Base-by-base conservation (phyloP, 2,113 vertebrate species). In the Xenopus laevis region DNA sequence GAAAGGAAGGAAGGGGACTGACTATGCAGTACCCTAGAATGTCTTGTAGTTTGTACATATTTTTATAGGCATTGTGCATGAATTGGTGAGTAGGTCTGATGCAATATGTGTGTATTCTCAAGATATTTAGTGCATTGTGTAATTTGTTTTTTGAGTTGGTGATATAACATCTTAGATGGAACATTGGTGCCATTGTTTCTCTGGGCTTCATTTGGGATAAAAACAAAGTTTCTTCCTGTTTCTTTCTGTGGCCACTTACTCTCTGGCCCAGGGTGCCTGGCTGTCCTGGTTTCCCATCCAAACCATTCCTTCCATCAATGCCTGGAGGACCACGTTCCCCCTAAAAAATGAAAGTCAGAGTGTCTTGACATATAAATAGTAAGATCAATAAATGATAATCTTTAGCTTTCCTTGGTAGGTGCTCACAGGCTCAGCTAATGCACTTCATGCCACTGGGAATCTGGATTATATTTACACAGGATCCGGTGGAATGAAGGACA, bases 281-380 rank as follows among this genome's bases (percentile, higher is more conserved):
- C 21, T 84, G 63, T 45, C 97, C 96, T 1, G 88, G 87, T 84
- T 98, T 99, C 47, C 95, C 97, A 82, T 99, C 97, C 63, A 92
- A 68, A 58, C 96, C 96, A 0, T 89, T 90, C 69, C 94, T 94
- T 61, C 97, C 97, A 78, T 98, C 97, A 77, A 93, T 75, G 0
- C 97, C 96, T 0, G 96, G 88, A 0, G 88, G 81, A 47, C 96
- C 97, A 5, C 95, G 92, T 27, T 96, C 95, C 17, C 97, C 97
- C 97, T 99, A 79, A 45, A 52, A 71, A 57, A 78, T 17, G 81
- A 68, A 50, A 55, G 2, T 13, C 7, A 55, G 15, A 55, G 8
- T n/a, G 12, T 4, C 11, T n/a, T n/a, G 53, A n/a, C 1, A 7
- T 55, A 8, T 55, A 12, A 13, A 50, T 55, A 17, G 15, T n/a